Evolutionary conservation across 2,888 invertebrate species (phyloP).

Genomic region (Xylota sylvarum): DNA sequence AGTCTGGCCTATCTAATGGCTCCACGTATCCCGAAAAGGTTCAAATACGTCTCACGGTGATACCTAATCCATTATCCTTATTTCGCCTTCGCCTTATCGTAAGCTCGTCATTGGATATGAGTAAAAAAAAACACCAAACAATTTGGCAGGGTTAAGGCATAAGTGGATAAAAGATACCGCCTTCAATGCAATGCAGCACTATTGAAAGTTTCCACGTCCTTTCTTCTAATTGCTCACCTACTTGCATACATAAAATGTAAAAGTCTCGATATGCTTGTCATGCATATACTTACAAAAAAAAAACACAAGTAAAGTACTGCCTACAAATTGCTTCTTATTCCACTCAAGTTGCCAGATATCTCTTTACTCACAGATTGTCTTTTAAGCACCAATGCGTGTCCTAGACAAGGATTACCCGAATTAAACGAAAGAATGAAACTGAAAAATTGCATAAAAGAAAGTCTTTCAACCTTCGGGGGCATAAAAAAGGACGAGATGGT

Average conservation of each 20-base stretch:
- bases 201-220: too few relatives aligned
- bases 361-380: conserved; percentile 18
- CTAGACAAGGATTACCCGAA: conserved; percentile 43
- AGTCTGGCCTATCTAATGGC: too few relatives aligned
- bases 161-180: too few relatives aligned
- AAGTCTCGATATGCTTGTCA: background rate
- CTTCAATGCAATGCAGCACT: too few relatives aligned
- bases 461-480: background rate
- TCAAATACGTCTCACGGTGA: too few relatives aligned
- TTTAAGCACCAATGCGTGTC: conserved; percentile 46
- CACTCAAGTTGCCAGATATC: conserved; percentile 35
- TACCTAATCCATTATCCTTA: too few relatives aligned
- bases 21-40: too few relatives aligned
- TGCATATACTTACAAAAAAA: conserved; percentile 13
- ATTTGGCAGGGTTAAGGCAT: too few relatives aligned
- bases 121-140: too few relatives aligned
- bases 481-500: background rate
- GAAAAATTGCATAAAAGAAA: conserved; percentile 41
- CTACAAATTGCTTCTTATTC: conserved; percentile 63
- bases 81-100: too few relatives aligned
- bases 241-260: background rate
- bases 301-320: conserved; percentile 1
- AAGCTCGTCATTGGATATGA: too few relatives aligned
- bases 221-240: background rate
- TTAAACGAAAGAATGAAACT: conserved; percentile 35